phyloP scores from a whole-genome alignment of 2,888 invertebrate species.

The Danaus chrysippus region DNA sequence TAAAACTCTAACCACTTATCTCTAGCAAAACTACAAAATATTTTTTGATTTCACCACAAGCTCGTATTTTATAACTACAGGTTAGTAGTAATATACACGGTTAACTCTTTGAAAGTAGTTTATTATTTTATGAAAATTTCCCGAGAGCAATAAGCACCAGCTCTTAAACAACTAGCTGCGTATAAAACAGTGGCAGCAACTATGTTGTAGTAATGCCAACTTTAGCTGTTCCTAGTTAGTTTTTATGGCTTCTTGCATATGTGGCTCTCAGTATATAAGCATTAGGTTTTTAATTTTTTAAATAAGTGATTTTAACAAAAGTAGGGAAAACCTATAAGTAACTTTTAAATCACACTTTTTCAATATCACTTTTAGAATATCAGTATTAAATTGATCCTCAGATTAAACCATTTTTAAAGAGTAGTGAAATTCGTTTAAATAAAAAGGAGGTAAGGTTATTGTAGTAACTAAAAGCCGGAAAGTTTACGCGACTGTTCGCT shows the following conservation, averaged over 20 bases:
- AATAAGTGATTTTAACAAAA: too few species aligned
- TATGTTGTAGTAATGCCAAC: conserved; percentile 46
- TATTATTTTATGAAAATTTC: conserved; percentile 17
- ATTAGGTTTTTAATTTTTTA: neutral
- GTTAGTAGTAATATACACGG: conserved; percentile 3
- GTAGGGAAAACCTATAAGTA: neutral
- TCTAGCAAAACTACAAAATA: too few species aligned
- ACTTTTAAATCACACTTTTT: too few species aligned
- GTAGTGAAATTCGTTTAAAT: neutral
- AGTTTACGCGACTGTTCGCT: conserved; percentile 41
- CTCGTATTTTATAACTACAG: neutral
- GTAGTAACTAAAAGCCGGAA: conserved; percentile 38
- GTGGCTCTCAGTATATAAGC: conserved; percentile 5
- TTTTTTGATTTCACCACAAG: too few species aligned
- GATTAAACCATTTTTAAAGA: conserved; percentile 10
- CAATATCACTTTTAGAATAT: too few species aligned
- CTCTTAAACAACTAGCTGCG: conserved; percentile 20
- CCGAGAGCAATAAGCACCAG: conserved; percentile 21
- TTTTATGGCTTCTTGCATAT: conserved; percentile 45
- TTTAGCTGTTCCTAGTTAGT: conserved; percentile 36
- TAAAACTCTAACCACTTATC: conserved; percentile 29
- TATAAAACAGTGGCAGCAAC: conserved; percentile 38
- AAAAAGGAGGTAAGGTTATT: conserved; percentile 14
- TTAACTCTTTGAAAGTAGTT: conserved; percentile 7
- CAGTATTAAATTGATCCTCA: conserved; percentile 27